Evolutionary conservation across 2,113 vertebrate species (phyloP).

Genomic region (Phaethornis superciliosus): DNA sequence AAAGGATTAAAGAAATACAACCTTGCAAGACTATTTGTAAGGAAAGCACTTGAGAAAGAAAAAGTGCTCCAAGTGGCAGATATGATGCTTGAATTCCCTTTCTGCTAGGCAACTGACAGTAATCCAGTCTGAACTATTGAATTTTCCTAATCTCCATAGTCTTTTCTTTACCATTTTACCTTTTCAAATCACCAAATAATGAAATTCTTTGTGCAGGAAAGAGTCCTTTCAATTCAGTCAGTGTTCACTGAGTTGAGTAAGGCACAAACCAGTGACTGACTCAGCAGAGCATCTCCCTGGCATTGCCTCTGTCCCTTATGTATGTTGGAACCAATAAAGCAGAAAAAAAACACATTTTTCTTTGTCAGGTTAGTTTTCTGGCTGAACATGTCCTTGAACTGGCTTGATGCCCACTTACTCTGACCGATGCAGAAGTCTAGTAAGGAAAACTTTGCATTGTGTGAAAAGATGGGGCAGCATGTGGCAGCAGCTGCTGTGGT

Average conservation of each 20-base stretch:
- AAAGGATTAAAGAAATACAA: not conserved
- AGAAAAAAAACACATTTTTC: not conserved
- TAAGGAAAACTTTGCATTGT: not conserved
- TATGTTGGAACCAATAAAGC: fast-evolving
- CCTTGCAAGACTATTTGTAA: not conserved
- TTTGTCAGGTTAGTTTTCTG: not conserved
- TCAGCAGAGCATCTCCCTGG: not conserved
- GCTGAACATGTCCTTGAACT: not conserved
- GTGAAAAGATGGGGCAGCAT: not conserved
- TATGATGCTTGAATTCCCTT: not conserved
- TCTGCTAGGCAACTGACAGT: not conserved
- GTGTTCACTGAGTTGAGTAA: not conserved
- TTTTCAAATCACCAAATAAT: not conserved
- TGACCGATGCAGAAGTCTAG: not conserved
- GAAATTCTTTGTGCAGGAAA: not conserved
- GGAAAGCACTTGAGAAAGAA: not conserved
- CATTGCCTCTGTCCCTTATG: not conserved
- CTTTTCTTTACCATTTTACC: not conserved
- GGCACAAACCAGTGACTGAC: not conserved
- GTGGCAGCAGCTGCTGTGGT: not conserved
- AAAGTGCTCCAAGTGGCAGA: not conserved
- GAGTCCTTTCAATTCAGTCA: not conserved
- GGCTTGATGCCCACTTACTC: not conserved
- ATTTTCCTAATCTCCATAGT: not conserved
- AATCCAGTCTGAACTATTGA: not conserved